Conservation (phyloP, 2,113 vertebrate genomes). For the Hemiscyllium ocellatum region DNA sequence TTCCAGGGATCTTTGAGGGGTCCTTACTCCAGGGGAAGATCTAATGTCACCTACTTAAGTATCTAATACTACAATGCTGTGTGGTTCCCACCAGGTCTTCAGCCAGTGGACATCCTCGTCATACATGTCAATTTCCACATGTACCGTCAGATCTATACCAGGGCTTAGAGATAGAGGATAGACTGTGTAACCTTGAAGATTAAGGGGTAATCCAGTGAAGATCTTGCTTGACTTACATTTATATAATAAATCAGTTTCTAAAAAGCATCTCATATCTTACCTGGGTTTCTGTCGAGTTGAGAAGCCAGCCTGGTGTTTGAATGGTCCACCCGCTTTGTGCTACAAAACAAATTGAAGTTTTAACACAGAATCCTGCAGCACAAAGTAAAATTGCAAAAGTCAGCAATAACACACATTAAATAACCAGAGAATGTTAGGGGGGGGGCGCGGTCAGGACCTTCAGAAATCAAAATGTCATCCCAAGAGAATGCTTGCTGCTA, state of each 20-base stretch:
- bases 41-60: not conserved
- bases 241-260: not conserved
- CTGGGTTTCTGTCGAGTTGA: slow-evolving; percentile 83
- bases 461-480: not conserved
- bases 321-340: slow-evolving; percentile 82
- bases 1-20: too few relatives aligned
- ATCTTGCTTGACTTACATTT: not conserved
- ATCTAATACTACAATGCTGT: not conserved
- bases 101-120: not conserved
- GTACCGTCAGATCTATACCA: not conserved
- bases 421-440: not conserved
- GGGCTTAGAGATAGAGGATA: not conserved
- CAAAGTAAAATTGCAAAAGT: not conserved
- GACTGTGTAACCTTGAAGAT: not conserved
- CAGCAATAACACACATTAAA: not conserved
- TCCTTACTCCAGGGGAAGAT: not conserved
- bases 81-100: too few relatives aligned
- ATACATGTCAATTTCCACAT: not conserved
- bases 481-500: not conserved
- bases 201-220: not conserved
- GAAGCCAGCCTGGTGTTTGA: slow-evolving; percentile 83
- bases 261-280: slow-evolving; percentile 46
- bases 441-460: not conserved
- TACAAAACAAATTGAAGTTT: slow-evolving; percentile 47
- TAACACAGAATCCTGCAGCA: not conserved